Conservation (phyloP, 2,113 vertebrate genomes). For the Colistium nudipinnis region DNA sequence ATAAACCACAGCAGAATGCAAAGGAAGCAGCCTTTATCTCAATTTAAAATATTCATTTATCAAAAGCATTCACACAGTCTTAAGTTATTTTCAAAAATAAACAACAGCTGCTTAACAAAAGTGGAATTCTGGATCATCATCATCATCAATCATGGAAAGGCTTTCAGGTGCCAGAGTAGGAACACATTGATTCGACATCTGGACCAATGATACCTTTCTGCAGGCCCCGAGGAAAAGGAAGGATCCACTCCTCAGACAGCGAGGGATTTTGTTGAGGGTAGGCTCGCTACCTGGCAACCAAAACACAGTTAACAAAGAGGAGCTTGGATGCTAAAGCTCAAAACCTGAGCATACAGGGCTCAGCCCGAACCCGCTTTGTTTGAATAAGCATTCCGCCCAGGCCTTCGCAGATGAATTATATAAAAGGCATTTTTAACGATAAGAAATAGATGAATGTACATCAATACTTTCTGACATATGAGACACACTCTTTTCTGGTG, state of each 20-base stretch:
- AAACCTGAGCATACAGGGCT: neutral
- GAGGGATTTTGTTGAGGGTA: conserved; percentile 23
- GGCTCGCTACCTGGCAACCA: conserved; percentile 6
- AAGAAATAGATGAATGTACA: conserved; percentile 10
- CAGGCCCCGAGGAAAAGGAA: conserved; percentile 24
- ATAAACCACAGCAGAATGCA: conserved; percentile 3
- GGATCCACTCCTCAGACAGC: conserved; percentile 24
- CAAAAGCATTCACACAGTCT: neutral
- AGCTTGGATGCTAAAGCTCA: neutral
- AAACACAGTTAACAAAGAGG: conserved; percentile 28
- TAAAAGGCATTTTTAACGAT: neutral
- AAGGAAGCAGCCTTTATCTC: neutral
- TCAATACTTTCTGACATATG: conserved; percentile 1
- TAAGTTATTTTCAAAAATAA: neutral
- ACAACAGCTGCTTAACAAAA: neutral
- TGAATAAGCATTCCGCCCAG: no score
- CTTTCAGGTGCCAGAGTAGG: conserved; percentile 2
- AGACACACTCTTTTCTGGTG: conserved; percentile 14
- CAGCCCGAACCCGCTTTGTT: neutral
- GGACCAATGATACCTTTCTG: conserved; percentile 9
- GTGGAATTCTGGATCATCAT: no score
- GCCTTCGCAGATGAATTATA: neutral
- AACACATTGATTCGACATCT: conserved; percentile 36
- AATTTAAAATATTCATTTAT: neutral
- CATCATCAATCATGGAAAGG: conserved; percentile 12